Evolutionary conservation across 64 coral and sea anemone genomes (phyloP), one percentile per base, ranked within the genome.

Genomic region (Porites lutea): DNA sequence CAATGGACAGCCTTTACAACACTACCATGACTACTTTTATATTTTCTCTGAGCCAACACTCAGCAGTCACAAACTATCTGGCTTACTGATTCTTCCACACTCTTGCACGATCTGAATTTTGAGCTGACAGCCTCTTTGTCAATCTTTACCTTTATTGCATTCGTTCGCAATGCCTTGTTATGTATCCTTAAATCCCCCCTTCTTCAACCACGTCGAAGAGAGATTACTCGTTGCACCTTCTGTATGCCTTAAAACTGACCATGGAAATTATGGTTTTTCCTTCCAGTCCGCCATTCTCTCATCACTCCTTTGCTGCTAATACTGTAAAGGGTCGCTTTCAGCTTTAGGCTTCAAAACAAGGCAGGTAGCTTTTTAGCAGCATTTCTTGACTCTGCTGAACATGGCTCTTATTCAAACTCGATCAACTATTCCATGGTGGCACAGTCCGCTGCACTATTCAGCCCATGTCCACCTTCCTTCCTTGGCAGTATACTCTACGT

Each of bases 21-120:
- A 13, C n/a, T 19, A 50, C 51, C 88, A 79, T 90, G 75, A 13
- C 75, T 90, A 16, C 48, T 79, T 68, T 80, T 90, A 45, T 80
- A 90, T 79, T 90, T 75, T 60, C 18, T 79, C 59, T 80, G 74
- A 6, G 88, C 88, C 43, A 90, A 19, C 21, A 66, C 68, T 12
- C 8, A 13, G 49, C 88, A 90, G 7, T n/a, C 64, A 90, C 88
- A 60, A 19, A 80, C n/a, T 10, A 89, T 62, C 27, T 90, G 74
- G 16, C 68, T 44, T 13, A 90, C 58, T 5, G 11, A 74, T 47
- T 88, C 86, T 53, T 88, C 23, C 20, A 9, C 66, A 11, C 48
- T 72, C 15, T 58, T 72, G 57, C 86, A 88, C 72, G 61, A 75
- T 45, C 86, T 88, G 44, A 70, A 88, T 72, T 75, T 75, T 37